These are phyloP conservation scores for Hylaeus anthracinus DNA, from an alignment of 1,140 invertebrate species.

Conservation along the genomic window DNA sequence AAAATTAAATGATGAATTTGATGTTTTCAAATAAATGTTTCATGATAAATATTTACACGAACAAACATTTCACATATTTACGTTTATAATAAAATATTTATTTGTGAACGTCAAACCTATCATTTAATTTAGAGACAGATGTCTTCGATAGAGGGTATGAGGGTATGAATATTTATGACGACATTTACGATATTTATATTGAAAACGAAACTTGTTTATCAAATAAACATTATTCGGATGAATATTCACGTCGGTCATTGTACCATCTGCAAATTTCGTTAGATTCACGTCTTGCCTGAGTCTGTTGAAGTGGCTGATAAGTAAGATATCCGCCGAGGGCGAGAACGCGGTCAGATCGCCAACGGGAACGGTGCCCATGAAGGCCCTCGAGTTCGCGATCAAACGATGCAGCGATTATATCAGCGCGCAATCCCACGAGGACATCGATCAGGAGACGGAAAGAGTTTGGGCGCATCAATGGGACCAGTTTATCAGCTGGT, in stretches of 20 bases:
- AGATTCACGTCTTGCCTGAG: slow-evolving; percentile 93
- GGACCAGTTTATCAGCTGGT: slow-evolving; percentile 88
- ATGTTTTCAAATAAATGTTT: no score
- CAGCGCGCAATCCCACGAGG: slow-evolving; percentile 88
- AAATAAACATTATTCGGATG: no score
- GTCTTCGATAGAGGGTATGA: no score
- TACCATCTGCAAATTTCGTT: background rate
- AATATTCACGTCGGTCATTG: background rate
- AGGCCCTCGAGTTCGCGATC: slow-evolving; percentile 90
- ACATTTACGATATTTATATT: no score
- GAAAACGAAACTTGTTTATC: no score
- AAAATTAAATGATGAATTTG: no score
- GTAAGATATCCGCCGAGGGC: slow-evolving; percentile 82
- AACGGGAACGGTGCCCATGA: slow-evolving; percentile 86
- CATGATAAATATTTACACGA: no score
- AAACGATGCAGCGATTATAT: slow-evolving; percentile 89
- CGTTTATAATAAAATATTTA: no score
- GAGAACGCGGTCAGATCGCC: slow-evolving; percentile 82
- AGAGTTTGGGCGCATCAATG: slow-evolving; percentile 91
- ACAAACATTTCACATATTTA: no score
- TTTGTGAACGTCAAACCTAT: no score
- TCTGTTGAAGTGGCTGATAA: slow-evolving; percentile 88
- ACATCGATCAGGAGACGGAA: slow-evolving; percentile 90
- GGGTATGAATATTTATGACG: no score
- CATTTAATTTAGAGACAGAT: no score